A percentile compares a stretch with the other conserved stretches of the same genome.
Conservation (phyloP, 2,797 vertebrate species). For the Agapornis canus region DNA sequence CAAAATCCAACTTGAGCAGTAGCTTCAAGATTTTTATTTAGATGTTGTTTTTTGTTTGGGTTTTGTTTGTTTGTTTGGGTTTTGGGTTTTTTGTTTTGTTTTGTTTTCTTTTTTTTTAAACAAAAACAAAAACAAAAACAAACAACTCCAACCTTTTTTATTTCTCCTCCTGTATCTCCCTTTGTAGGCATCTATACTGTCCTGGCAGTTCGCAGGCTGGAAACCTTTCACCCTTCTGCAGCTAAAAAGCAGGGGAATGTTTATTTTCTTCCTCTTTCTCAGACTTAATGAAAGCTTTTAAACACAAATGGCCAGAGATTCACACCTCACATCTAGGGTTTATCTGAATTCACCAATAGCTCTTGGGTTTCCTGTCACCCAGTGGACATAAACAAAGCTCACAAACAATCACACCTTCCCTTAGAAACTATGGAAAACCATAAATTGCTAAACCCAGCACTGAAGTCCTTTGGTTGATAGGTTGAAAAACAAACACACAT, state of each 20-base stretch:
- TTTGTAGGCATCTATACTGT: not conserved
- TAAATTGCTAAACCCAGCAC: not conserved
- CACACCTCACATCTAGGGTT: not conserved
- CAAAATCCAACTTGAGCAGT: not conserved
- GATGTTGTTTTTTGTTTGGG: not conserved
- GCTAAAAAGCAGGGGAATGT: not conserved
- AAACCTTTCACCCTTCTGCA: not conserved
- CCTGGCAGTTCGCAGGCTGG: not conserved
- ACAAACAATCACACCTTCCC: not conserved
- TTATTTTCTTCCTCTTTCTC: constrained; percentile 25
- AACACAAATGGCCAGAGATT: constrained; percentile 32
- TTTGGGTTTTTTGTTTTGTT: not conserved
- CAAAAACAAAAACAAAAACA: too few species aligned
- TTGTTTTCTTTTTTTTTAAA: not conserved
- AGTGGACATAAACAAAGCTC: constrained; percentile 18
- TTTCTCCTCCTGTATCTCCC: not conserved
- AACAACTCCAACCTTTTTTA: not conserved
- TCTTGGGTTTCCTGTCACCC: constrained; percentile 17
- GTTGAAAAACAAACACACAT: not conserved
- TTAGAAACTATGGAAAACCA: not conserved
- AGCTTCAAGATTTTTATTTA: not conserved
- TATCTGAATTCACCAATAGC: constrained; percentile 7
- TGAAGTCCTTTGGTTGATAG: not conserved
- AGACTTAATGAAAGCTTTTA: constrained; percentile 36
- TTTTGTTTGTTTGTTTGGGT: not conserved